Evolutionary conservation across 2,113 vertebrate species (phyloP).

Genomic region (Scomber colias): DNA sequence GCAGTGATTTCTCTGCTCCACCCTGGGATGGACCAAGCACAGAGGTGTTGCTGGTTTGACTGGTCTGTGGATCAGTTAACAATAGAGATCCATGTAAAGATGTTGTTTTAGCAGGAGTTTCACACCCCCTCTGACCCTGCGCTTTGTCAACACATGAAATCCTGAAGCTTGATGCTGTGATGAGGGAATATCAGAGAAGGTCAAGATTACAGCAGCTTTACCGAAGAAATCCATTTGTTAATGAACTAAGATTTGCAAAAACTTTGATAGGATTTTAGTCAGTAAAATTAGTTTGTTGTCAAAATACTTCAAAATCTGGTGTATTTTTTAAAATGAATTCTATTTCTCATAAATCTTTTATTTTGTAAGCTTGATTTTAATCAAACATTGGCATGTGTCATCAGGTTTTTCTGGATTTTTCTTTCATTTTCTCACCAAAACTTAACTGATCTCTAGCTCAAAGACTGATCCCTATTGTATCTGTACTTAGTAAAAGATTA

Average conservation of each 20-base stretch:
- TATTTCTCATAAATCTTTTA: no score
- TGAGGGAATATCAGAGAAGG: not conserved
- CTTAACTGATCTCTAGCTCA: no score
- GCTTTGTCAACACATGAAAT: not conserved
- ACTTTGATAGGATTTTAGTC: not conserved
- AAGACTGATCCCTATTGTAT: no score
- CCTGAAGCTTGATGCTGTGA: not conserved
- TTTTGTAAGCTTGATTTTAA: not conserved
- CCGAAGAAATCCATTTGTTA: not conserved
- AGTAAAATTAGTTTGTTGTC: not conserved
- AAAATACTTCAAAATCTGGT: no score
- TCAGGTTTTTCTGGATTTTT: no score
- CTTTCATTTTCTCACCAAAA: no score
- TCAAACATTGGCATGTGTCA: not conserved
- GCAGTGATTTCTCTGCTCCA: slow-evolving; percentile 72
- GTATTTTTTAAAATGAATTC: no score
- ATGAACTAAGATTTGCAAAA: not conserved
- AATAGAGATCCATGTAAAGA: slow-evolving; percentile 34
- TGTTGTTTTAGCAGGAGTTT: slow-evolving; percentile 42
- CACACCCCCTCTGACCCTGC: slow-evolving; percentile 23
- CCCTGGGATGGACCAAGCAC: slow-evolving; percentile 58
- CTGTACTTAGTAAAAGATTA: no score
- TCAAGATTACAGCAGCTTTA: not conserved
- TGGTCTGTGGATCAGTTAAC: slow-evolving; percentile 60
- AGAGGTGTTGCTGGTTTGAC: slow-evolving; percentile 71